Evolutionary conservation across 92 coral and sea anemone species (phyloP).

Genomic region (Porites divaricata): DNA sequence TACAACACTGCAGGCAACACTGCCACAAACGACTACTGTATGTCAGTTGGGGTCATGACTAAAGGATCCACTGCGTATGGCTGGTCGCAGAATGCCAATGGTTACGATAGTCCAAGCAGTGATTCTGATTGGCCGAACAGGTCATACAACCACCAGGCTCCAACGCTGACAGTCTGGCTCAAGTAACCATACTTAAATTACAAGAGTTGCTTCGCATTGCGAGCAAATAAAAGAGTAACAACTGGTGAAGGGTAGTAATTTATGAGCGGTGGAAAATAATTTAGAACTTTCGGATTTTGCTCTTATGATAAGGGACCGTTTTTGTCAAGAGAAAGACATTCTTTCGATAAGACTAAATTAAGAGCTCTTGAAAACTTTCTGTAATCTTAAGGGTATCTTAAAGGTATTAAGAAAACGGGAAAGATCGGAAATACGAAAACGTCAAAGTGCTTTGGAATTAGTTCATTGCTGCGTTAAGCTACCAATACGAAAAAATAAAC

Average conservation of each 20-base stretch:
- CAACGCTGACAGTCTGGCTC: constrained; percentile 83
- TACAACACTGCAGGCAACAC: constrained; percentile 63
- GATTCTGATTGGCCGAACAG: constrained; percentile 92
- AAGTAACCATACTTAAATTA: constrained; percentile 2
- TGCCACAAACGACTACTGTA: constrained; percentile 64
- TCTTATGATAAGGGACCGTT: no score
- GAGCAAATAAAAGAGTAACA: no score
- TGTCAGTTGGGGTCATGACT: constrained; percentile 80
- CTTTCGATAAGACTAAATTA: no score
- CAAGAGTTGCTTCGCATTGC: background rate
- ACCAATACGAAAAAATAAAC: background rate
- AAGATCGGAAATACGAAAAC: no score
- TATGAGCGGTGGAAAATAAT: no score
- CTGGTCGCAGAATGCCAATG: constrained; percentile 81
- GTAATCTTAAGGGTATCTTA: no score
- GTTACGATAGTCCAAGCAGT: constrained; percentile 79
- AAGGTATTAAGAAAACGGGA: no score
- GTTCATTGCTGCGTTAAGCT: background rate
- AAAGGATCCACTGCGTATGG: constrained; percentile 77
- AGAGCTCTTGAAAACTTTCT: no score
- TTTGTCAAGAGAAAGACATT: no score
- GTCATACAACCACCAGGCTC: constrained; percentile 53
- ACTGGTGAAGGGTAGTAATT: no score
- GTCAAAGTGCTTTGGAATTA: no score
- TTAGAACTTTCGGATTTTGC: no score